A percentile compares a stretch with the other conserved stretches of the same genome.
Conservation (phyloP, 2,797 vertebrate genomes). For the Ficedula albicollis region DNA sequence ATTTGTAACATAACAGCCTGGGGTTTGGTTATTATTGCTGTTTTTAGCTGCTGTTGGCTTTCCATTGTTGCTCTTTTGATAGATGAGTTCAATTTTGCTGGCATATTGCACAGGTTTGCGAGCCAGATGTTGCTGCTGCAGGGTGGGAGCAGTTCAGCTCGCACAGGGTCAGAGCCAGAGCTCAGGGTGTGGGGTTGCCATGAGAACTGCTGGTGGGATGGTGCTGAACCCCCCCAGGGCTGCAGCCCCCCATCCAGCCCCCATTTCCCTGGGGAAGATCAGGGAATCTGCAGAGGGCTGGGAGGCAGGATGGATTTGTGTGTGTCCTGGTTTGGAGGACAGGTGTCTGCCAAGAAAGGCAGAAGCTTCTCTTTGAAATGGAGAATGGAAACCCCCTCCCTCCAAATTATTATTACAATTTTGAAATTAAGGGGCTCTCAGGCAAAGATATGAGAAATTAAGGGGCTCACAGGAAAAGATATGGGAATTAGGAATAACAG, state of each 20-base stretch:
- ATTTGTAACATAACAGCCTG: constrained; percentile 20
- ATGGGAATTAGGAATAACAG: no score
- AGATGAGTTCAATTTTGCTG: constrained; percentile 61
- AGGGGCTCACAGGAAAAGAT: no score
- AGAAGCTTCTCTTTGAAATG: no score
- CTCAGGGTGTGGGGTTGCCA: not conserved
- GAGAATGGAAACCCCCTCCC: no score
- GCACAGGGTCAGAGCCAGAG: not conserved
- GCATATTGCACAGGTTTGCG: constrained; percentile 26
- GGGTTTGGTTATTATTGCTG: constrained; percentile 47
- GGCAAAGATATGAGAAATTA: no score
- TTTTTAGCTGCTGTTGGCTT: constrained; percentile 10
- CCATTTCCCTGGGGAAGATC: not conserved
- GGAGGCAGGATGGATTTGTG: no score
- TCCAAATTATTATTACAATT: no score
- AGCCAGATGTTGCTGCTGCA: constrained; percentile 15
- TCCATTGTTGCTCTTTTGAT: constrained; percentile 32
- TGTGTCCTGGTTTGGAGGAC: no score
- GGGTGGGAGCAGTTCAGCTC: not conserved
- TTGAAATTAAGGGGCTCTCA: no score
- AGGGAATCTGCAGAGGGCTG: no score
- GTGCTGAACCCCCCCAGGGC: accelerated
- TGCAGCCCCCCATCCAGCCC: not conserved
- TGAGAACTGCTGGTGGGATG: not conserved
- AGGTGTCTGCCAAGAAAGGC: no score